Percentiles rank a stretch among this genome's conserved stretches.
Evolutionary conservation across 1,140 invertebrate species (phyloP).

Genomic region (Drosophila biarmipes): DNA sequence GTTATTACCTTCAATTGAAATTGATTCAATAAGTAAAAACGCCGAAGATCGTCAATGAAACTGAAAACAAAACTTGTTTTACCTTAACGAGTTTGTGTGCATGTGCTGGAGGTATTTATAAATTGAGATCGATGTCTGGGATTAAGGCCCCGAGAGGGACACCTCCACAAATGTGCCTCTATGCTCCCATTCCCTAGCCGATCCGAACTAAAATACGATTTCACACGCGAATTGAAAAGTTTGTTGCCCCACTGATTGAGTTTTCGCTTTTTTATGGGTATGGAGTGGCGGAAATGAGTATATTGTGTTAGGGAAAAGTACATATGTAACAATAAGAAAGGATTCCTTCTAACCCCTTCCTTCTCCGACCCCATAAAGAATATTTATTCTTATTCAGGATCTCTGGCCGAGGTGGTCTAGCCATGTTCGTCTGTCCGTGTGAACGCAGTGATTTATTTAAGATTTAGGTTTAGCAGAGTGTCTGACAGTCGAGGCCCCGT

Average conservation of each 20-base stretch:
- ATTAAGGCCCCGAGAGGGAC: slow-evolving; percentile 28
- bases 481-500: too few relatives aligned
- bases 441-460: too few relatives aligned
- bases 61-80: slow-evolving; percentile 58
- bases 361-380: too few relatives aligned
- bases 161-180: slow-evolving; percentile 25
- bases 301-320: too few relatives aligned
- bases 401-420: too few relatives aligned
- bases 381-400: too few relatives aligned
- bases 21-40: slow-evolving; percentile 53
- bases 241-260: slow-evolving; percentile 10
- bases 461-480: too few relatives aligned
- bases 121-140: slow-evolving; percentile 68
- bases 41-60: slow-evolving; percentile 68
- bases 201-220: slow-evolving; percentile 13
- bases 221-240: slow-evolving; percentile 53
- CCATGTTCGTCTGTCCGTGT: too few relatives aligned
- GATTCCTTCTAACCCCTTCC: too few relatives aligned
- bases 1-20: slow-evolving; percentile 69
- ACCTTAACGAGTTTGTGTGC: slow-evolving; percentile 29
- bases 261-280: slow-evolving; percentile 49
- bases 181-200: slow-evolving; percentile 22
- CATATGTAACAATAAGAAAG: too few relatives aligned
- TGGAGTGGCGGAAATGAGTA: too few relatives aligned
- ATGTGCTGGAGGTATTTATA: slow-evolving; percentile 24